phyloP scores from a whole-genome alignment of 2,113 vertebrate species.

The Shinisaurus crocodilurus region DNA sequence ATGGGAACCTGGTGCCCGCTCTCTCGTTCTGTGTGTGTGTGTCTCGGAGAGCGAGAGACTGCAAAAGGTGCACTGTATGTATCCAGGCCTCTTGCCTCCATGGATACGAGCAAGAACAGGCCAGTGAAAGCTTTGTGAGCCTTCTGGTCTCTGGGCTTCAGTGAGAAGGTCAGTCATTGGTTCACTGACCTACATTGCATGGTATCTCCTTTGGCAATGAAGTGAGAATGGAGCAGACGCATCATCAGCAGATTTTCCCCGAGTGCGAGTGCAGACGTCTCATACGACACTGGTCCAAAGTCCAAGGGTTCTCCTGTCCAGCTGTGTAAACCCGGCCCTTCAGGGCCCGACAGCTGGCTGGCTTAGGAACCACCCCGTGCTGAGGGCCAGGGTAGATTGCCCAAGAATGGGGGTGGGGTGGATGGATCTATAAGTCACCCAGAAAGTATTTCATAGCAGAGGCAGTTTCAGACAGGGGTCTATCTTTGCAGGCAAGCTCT shows the following conservation, averaged over 20 bases:
- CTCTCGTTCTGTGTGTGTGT: no score
- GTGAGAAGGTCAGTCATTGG: neutral
- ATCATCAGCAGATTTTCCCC: constrained; percentile 73
- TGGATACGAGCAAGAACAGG: neutral
- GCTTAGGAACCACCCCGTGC: neutral
- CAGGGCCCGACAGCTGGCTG: neutral
- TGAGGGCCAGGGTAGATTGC: neutral
- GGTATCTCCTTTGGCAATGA: constrained; percentile 64
- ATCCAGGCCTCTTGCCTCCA: neutral
- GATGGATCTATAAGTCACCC: neutral
- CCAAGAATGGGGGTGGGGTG: neutral
- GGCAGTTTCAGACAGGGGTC: neutral
- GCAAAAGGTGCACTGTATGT: neutral
- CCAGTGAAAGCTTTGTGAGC: constrained; percentile 1
- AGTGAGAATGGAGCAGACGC: constrained; percentile 68
- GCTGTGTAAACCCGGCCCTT: constrained; percentile 57
- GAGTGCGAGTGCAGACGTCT: constrained; percentile 45
- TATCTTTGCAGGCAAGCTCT: neutral
- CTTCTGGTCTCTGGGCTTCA: constrained; percentile 12
- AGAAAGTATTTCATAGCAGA: no score
- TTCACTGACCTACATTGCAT: constrained; percentile 60
- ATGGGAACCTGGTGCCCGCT: no score
- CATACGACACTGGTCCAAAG: constrained; percentile 66
- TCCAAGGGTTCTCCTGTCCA: constrained; percentile 68
- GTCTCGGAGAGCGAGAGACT: no score